Evolutionary conservation across 2,888 invertebrate species (phyloP), one percentile per base, ranked within the genome.

Genomic region (Microctonus aethiopoides): DNA sequence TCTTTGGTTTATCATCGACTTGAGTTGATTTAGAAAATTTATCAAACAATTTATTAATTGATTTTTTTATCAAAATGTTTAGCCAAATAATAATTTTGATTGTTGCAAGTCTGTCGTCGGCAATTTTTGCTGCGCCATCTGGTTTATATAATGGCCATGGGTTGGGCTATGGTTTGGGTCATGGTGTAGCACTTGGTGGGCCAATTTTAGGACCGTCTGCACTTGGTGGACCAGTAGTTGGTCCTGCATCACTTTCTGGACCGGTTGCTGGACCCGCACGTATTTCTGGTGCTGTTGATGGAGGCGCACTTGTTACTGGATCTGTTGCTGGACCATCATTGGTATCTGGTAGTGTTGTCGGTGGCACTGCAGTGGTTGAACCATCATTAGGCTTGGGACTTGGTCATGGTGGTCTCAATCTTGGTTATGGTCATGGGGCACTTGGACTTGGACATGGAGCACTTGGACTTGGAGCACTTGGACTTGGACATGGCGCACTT

Each of bases 221-320:
- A 0, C 74, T 85, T 2, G 84, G 83, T 9, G 85, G 86, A 1
- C 86, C 86, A 2, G 70, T 78, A 2, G 76, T 77, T 0, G 85
- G 85, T 65, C 82, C 85, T 0, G 73, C 80, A 0, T 76, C 80
- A 0, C 78, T 85, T 0, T 80, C 84, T 11, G 86, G 86, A 61
- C 85, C 86, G 0, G 77, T 75, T 0, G 77, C 75, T 0, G 86
- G 86, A 67, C 86, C 85, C 3, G 81, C 84, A 11, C 78, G 79
- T 24, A 74, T 86, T 41, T 85, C 85, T 9, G 86, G 86, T 7
- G 85, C 86, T 10, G 85, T 86, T 10, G 86, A 85, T 34, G 82
- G 81, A 9, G 86, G 86, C 1, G 84, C 86, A 9, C 74, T 83
- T n/a, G 85, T 86, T 10, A 84, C 85, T 34, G 86, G 86, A 46